These are phyloP conservation scores for Anhinga anhinga DNA, from an alignment of 2,113 vertebrate species.

Conservation along the genomic window DNA sequence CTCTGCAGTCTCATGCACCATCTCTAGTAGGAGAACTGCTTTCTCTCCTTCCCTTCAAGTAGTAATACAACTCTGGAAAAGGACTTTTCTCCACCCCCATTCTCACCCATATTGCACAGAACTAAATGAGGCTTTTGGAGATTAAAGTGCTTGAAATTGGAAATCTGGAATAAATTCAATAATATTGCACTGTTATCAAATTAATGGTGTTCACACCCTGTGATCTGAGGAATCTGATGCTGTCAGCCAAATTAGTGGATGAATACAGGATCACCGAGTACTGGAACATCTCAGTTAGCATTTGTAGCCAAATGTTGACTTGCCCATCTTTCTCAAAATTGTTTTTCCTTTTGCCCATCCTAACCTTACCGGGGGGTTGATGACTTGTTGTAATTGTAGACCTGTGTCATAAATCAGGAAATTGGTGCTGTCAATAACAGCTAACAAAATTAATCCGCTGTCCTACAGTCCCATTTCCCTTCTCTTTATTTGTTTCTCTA, in stretches of 20 bases:
- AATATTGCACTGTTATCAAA: neutral
- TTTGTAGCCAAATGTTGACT: neutral
- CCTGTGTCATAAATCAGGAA: neutral
- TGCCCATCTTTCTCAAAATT: neutral
- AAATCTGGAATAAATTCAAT: neutral
- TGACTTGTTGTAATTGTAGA: neutral
- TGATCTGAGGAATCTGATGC: neutral
- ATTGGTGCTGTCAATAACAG: neutral
- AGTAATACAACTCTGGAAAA: neutral
- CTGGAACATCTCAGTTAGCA: neutral
- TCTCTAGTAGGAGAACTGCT: neutral
- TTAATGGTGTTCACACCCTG: neutral
- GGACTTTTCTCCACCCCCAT: neutral
- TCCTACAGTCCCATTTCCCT: neutral
- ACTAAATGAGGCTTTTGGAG: neutral
- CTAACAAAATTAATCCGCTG: neutral
- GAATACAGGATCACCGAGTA: neutral
- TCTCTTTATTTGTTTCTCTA: neutral
- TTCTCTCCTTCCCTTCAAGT: neutral
- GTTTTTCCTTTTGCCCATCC: neutral
- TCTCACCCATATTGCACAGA: neutral
- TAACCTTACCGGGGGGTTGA: fast-evolving
- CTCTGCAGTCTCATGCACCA: neutral
- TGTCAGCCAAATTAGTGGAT: neutral
- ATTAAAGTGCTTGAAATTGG: neutral